These are phyloP conservation scores for Chromoteleia sp. DNA, from an alignment of 2,888 invertebrate species.

Conservation along the genomic window DNA sequence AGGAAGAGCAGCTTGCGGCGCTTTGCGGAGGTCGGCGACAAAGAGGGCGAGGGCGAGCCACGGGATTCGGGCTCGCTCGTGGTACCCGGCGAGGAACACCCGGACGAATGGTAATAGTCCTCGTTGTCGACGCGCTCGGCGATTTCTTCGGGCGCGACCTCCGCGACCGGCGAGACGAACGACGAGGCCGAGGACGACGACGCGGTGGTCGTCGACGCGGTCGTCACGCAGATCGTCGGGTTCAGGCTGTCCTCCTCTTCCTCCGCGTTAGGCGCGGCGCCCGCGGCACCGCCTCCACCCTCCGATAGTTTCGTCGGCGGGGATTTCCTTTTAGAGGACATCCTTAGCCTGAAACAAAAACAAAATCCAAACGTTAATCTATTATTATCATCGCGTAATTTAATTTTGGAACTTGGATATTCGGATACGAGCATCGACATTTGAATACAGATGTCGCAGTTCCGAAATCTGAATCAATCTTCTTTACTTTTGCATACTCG, in stretches of 20 bases:
- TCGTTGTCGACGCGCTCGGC: slow-evolving; percentile 86
- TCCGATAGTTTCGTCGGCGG: slow-evolving; percentile 96
- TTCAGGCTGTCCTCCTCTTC: slow-evolving; percentile 84
- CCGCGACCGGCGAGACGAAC: slow-evolving; percentile 81
- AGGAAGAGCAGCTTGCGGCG: slow-evolving; percentile 77
- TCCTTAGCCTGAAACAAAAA: slow-evolving; percentile 90
- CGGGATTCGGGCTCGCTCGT: slow-evolving; percentile 84
- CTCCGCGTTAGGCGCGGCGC: slow-evolving; percentile 83
- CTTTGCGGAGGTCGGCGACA: slow-evolving; percentile 78
- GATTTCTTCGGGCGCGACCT: slow-evolving; percentile 82
- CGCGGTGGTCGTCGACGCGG: slow-evolving; percentile 64
- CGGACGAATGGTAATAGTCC: slow-evolving; percentile 80
- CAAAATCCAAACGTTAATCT: too few species aligned
- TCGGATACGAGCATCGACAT: too few species aligned
- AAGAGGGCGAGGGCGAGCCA: slow-evolving; percentile 84
- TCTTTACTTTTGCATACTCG: too few species aligned
- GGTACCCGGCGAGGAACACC: slow-evolving; percentile 82
- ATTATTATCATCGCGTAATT: too few species aligned
- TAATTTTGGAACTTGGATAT: too few species aligned
- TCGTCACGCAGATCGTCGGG: slow-evolving; percentile 75
- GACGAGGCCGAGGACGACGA: slow-evolving; percentile 82
- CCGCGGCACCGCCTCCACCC: slow-evolving; percentile 86
- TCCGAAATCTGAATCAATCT: too few species aligned
- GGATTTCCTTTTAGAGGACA: slow-evolving; percentile 98
- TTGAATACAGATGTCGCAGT: too few species aligned